Base-by-base conservation (phyloP, 2,797 vertebrate genomes). In the Chromobotia macracanthus region DNA sequence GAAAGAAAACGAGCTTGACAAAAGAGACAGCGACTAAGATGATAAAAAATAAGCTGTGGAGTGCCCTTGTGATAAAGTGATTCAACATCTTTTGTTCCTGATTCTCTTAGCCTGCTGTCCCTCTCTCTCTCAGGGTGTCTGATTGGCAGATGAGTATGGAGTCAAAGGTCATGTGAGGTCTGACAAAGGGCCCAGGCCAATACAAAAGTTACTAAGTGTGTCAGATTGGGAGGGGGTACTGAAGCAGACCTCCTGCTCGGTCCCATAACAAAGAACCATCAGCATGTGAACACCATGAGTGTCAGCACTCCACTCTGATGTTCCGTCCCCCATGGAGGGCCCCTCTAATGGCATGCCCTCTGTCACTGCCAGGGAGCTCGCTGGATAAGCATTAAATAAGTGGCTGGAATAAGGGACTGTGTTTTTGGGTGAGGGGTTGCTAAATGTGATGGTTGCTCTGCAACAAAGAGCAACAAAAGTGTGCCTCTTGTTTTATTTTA, bases 191-290 rank as follows among this genome's bases (percentile, higher is more conserved):
- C 64, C 77, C 75, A 77, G 83, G 79, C 77, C 84, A 77, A 70
- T 81, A 84, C 85, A 88, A 90, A 91, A 91, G 90, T 90, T 89
- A 91, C 86, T 77, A 88, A 82, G 85, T 90, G 87, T 87, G 88
- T 81, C 79, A 75, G 76, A 64, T 76, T 55, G 38, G 66, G 83
- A 85, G 84, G 68, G 80, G 72, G 46, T 83, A 73, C 79, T 82
- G 82, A 67, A 72, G 55, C 64, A 66, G 68, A 80, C 79, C 82
- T 81, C 74, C 71, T 66, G 80, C 81, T 81, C 83, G 83, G 80
- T 84, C 67, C 67, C 28, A 50, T 79, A 91, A 92, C 90, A 92
- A 92, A 92, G 90, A 90, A 73, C 28, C 86, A 90, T 88, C 85
- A 83, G 90, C 91, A 93, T 93, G 89, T 92, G 90, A 80, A 91